phyloP scores from a whole-genome alignment of 2,113 vertebrate species.

The Lycocorax pyrrhopterus region DNA sequence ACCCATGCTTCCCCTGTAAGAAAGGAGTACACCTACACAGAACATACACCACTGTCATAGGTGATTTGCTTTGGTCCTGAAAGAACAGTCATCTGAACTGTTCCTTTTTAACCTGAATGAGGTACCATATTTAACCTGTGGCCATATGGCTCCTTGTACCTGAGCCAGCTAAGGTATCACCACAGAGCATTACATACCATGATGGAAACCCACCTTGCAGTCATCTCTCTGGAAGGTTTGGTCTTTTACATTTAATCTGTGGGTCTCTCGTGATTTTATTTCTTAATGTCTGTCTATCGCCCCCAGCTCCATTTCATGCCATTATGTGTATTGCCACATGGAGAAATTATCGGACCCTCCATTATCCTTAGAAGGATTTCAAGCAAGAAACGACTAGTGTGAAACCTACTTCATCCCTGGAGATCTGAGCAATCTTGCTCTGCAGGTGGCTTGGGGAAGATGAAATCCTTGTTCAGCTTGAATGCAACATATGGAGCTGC shows the following conservation, averaged over 20 bases:
- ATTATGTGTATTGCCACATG: background rate
- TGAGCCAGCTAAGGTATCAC: background rate
- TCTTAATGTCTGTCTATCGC: background rate
- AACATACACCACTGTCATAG: background rate
- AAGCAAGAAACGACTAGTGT: background rate
- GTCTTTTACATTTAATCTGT: background rate
- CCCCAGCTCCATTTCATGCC: background rate
- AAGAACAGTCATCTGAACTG: background rate
- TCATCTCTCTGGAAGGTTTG: background rate
- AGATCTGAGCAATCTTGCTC: slow-evolving; percentile 26
- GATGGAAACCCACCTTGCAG: background rate
- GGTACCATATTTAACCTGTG: background rate
- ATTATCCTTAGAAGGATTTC: slow-evolving; percentile 5
- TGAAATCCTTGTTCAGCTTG: background rate
- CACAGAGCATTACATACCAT: background rate
- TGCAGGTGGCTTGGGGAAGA: background rate
- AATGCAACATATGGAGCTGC: background rate
- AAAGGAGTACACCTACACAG: background rate
- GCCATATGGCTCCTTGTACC: background rate
- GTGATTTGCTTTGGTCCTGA: background rate
- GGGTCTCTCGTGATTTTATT: background rate
- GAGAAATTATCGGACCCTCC: background rate
- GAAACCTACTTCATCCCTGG: slow-evolving; percentile 9
- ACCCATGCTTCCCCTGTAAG: background rate
- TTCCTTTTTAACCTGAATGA: background rate